A percentile compares a stretch with the other conserved stretches of the same genome.
phyloP scores from a whole-genome alignment of 2,113 vertebrate genomes.

The Myiozetetes cayanensis region DNA sequence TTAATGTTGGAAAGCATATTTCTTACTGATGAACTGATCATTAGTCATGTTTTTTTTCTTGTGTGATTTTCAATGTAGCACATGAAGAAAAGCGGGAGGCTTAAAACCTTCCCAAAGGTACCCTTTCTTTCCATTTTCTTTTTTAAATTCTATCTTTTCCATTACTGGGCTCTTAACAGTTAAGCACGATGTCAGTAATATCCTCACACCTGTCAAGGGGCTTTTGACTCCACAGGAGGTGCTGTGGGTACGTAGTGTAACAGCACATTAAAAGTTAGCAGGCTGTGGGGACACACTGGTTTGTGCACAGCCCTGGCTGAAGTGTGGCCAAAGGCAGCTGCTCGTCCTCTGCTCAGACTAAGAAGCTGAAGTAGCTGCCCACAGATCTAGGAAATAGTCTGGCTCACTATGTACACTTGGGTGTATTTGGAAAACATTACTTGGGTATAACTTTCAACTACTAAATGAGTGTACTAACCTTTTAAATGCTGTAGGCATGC shows the following conservation, averaged over 20 bases:
- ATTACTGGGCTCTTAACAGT: not conserved
- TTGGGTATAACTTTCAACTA: not conserved
- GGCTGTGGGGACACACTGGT: accelerated
- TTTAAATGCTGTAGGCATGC: not conserved
- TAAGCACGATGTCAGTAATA: not conserved
- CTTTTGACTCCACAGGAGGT: not conserved
- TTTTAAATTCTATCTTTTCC: not conserved
- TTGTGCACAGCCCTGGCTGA: not conserved
- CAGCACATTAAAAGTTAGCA: not conserved
- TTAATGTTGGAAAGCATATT: not conserved
- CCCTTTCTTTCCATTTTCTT: not conserved
- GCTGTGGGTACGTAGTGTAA: not conserved
- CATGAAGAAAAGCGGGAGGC: not conserved
- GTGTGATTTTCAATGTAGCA: accelerated
- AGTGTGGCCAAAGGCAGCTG: not conserved
- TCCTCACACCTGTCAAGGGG: not conserved
- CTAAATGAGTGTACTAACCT: not conserved
- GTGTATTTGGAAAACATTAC: not conserved
- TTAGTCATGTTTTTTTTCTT: not conserved
- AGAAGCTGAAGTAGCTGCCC: not conserved
- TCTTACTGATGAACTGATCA: not conserved
- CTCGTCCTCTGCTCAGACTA: not conserved
- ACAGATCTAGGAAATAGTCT: not conserved
- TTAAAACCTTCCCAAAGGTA: not conserved
- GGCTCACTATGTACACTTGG: not conserved